Percentiles rank a stretch among this genome's conserved stretches.
Evolutionary conservation across 1,140 invertebrate species (phyloP).

Genomic region (Diabrotica undecimpunctata): DNA sequence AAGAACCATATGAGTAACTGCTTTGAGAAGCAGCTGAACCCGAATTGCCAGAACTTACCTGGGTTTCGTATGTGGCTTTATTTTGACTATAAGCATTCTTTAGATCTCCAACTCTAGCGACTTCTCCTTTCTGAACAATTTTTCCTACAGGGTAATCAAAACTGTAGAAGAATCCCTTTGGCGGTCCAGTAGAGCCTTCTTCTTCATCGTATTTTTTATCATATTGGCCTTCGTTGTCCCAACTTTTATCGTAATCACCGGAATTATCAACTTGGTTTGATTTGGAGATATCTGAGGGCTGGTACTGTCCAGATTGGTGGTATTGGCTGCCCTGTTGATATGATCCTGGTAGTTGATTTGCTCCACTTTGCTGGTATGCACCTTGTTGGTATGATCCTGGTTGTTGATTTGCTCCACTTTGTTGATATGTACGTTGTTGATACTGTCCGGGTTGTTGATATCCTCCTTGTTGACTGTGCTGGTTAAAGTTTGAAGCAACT

Average conservation of each 20-base stretch:
- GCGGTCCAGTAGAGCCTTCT: slow-evolving; percentile 53
- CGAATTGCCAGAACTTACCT: too few relatives aligned
- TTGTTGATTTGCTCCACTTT: background rate
- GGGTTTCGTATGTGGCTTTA: slow-evolving; percentile 40
- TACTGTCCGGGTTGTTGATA: slow-evolving; percentile 12
- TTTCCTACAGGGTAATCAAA: slow-evolving; percentile 62
- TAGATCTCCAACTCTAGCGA: slow-evolving; percentile 35
- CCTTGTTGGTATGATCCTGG: slow-evolving; percentile 11
- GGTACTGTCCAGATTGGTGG: slow-evolving; percentile 12
- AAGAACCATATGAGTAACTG: too few relatives aligned
- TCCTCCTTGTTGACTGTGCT: background rate
- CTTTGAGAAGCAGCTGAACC: too few relatives aligned
- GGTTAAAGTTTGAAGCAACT: background rate
- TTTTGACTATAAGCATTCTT: slow-evolving; percentile 44
- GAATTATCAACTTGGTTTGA: slow-evolving; percentile 22
- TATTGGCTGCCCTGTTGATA: slow-evolving; percentile 10
- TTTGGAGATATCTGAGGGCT: background rate
- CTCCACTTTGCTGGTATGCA: background rate
- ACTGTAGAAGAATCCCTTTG: slow-evolving; percentile 64
- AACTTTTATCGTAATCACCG: slow-evolving; percentile 22
- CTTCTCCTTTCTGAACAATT: slow-evolving; percentile 50
- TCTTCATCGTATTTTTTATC: slow-evolving; percentile 25
- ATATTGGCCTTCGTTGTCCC: slow-evolving; percentile 23
- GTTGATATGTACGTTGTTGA: background rate
- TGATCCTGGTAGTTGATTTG: slow-evolving; percentile 5